Conservation (phyloP, 2,113 vertebrate species). For the Oreochromis aureus region DNA sequence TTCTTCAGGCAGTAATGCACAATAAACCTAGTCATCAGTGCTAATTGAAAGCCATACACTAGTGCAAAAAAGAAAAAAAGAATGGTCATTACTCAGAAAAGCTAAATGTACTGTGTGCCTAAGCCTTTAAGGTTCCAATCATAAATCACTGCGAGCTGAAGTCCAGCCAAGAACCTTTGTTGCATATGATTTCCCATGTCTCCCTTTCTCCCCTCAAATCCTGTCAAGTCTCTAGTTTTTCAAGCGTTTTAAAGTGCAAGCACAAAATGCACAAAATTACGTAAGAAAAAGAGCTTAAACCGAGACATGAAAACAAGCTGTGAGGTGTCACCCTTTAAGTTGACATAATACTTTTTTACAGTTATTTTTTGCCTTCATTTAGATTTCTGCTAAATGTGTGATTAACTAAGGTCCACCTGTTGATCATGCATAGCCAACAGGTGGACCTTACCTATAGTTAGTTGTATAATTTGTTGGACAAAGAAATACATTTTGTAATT, state of each 20-base stretch:
- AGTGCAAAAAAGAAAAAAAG: background rate
- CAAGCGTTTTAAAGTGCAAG: background rate
- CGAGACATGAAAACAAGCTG: background rate
- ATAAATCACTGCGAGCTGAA: background rate
- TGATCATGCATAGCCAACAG: background rate
- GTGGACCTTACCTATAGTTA: background rate
- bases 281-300: background rate
- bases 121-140: background rate
- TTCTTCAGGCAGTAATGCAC: background rate
- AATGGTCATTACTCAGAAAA: background rate
- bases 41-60: background rate
- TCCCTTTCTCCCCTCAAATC: background rate
- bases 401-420: background rate
- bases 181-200: background rate
- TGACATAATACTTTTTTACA: background rate
- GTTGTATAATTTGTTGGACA: background rate
- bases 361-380: background rate
- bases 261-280: background rate
- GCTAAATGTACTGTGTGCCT: background rate
- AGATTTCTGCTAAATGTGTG: background rate
- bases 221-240: background rate
- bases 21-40: background rate
- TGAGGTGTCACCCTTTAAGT: background rate
- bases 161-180: background rate
- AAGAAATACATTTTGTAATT: background rate